A percentile compares a stretch with the other conserved stretches of the same genome.
Conservation (phyloP, 2,113 vertebrate genomes). For the Emydocephalus ijimae region DNA sequence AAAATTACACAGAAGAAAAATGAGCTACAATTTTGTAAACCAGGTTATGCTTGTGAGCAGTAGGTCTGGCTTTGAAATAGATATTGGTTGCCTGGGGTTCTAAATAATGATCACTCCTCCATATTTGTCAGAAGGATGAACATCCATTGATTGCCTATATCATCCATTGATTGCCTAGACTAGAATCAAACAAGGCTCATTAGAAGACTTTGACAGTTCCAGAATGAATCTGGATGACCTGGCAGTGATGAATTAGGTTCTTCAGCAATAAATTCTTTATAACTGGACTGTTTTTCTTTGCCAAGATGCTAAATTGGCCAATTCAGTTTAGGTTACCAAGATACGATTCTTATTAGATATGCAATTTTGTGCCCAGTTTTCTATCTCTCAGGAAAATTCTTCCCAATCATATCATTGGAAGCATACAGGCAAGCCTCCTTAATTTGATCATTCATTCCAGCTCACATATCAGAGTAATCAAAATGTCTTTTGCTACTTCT, state of each 20-base stretch:
- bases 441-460: not conserved
- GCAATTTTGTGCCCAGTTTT: not conserved
- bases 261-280: not conserved
- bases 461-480: not conserved
- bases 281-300: not conserved
- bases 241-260: not conserved
- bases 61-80: not conserved
- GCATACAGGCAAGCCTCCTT: not conserved
- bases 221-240: not conserved
- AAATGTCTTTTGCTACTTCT: not conserved
- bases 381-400: not conserved
- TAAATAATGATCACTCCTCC: not conserved
- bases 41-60: not conserved
- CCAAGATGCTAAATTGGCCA: not conserved
- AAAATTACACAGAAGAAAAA: not conserved
- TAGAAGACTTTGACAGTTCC: not conserved
- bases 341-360: not conserved
- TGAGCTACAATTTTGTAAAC: not conserved
- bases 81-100: not conserved
- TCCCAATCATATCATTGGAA: not conserved
- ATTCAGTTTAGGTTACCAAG: not conserved
- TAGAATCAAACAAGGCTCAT: not conserved
- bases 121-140: not conserved
- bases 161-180: not conserved
- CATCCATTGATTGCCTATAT: not conserved